Conservation (phyloP, 2,888 invertebrate species). For the Melanotus villosus region DNA sequence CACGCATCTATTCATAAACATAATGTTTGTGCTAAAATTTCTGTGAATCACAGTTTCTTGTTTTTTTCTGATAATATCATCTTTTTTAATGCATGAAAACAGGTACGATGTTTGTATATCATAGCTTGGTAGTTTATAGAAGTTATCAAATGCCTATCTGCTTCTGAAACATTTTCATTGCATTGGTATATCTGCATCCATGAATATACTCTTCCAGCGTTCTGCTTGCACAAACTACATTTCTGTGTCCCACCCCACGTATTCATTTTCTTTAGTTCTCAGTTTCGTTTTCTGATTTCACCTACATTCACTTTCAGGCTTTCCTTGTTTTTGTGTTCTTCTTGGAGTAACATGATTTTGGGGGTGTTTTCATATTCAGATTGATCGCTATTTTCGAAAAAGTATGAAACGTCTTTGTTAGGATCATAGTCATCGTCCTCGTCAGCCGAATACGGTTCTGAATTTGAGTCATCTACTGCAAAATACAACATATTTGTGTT, state of each 20-base stretch:
- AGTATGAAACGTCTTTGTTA: no score
- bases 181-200: conserved; percentile 30
- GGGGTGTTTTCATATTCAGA: no score
- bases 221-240: background rate
- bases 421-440: no score
- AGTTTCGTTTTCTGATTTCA: background rate
- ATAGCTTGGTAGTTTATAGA: conserved; percentile 12
- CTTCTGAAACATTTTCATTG: conserved; percentile 21
- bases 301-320: background rate
- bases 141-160: conserved; percentile 23
- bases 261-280: background rate
- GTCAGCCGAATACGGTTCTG: no score
- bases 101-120: background rate
- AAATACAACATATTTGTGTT: no score
- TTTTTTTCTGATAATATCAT: conserved; percentile 2
- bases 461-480: no score
- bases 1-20: conserved; percentile 24
- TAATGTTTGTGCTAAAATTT: conserved; percentile 32
- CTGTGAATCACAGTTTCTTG: background rate
- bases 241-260: background rate
- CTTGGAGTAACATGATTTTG: conserved; percentile 1
- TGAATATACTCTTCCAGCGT: conserved; percentile 10
- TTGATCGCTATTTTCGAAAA: no score
- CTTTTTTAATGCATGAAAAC: conserved; percentile 12
- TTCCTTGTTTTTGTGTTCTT: conserved; percentile 7